Evolutionary conservation across 2,888 invertebrate genomes (phyloP), one percentile per base, ranked within the genome.

Genomic region (Lepidocyrtinus sp.): DNA sequence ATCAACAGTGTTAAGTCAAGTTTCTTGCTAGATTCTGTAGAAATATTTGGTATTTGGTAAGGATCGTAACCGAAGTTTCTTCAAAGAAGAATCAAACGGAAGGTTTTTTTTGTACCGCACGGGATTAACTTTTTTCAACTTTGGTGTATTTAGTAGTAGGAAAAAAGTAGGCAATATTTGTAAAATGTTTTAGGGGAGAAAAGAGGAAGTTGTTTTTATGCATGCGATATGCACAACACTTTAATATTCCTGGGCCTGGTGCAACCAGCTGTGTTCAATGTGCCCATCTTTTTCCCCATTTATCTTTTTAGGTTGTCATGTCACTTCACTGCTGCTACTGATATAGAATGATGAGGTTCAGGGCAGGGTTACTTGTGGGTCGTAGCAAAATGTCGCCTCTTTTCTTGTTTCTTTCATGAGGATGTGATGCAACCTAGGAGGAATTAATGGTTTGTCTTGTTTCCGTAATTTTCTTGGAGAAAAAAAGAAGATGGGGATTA

Each of bases 181-280:
- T n/a, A 45, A 67, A 67, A 67, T 67, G 67, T 46, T 36, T 36
- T 24, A 19, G 17, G 50, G 68, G 68, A 50, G 25, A 68, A 68
- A 50, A 5, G 46, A 65, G 27, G 36, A 65, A 65, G 36, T 65
- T 27, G 36, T 22, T 22, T 65, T 65, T 65, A 65, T 36, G 27
- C 36, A 12, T 45, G 21, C 65, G 12, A 36, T 36, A 36, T 64
- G 64, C 24, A 24, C 15, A n/a, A 22, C 25, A 12, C 5, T 61
- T 1, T 61, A 1, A 9, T 36, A 19, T 21, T 65, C 21, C 45
- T 25, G 3, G 24, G 61, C 71, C 71, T 71, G 59, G 36, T 71
- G 71, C 61, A 71, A 62, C 71, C 71, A 71, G 61, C 71, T 71
- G 65, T 65, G 63, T 25, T 36, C 36, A 26, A 22, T 63, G 63